These are phyloP conservation scores for Empidonax traillii DNA, from an alignment of 2,113 vertebrate genomes.

Conservation along the genomic window DNA sequence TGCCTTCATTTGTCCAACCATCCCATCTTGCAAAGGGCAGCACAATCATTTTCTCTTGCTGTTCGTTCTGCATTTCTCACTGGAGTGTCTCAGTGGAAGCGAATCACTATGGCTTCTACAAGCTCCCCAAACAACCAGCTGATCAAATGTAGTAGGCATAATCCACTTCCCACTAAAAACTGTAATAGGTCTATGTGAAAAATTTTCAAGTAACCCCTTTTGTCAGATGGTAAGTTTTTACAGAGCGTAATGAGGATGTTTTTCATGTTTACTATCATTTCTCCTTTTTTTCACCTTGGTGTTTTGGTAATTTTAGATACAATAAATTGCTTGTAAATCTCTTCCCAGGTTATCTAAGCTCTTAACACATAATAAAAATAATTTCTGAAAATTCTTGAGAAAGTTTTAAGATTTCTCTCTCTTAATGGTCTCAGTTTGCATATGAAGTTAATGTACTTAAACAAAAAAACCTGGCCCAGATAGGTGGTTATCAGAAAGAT, in stretches of 20 bases:
- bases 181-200: not conserved
- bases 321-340: not conserved
- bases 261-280: not conserved
- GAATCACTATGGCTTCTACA: not conserved
- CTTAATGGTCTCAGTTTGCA: not conserved
- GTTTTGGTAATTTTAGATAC: not conserved
- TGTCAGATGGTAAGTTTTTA: not conserved
- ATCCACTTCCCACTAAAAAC: not conserved
- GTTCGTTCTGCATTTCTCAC: not conserved
- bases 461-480: not conserved
- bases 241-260: not conserved
- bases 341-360: not conserved
- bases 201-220: not conserved
- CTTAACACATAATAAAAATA: not conserved
- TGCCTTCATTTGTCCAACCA: conserved; percentile 12
- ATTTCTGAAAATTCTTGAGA: not conserved
- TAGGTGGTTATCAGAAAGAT: not conserved
- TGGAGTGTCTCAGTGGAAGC: not conserved
- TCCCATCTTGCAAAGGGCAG: not conserved
- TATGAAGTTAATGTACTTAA: not conserved
- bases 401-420: not conserved
- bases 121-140: not conserved
- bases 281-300: not conserved
- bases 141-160: not conserved
- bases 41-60: not conserved